Conservation (phyloP, 2,888 invertebrate genomes). For the Imbricaverruca yamaguchii region DNA sequence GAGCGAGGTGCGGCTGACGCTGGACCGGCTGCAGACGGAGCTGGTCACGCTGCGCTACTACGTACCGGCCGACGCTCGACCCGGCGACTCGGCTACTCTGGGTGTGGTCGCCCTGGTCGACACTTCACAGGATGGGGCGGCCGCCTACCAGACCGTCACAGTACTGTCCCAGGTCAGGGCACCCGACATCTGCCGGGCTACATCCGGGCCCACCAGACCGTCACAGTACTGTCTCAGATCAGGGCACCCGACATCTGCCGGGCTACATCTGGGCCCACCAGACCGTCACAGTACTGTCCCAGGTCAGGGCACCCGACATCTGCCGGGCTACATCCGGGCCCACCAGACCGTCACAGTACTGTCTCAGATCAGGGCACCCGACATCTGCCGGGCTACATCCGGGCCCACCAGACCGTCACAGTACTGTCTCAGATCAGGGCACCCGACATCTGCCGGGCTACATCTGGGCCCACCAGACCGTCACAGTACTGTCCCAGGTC, state of each 20-base stretch:
- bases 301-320: not conserved
- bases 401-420: slow-evolving; percentile 4
- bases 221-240: slow-evolving; percentile 4
- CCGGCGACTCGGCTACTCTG: not conserved
- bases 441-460: no score
- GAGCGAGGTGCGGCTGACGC: not conserved
- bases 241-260: no score
- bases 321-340: not conserved
- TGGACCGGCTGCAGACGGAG: not conserved
- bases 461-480: not conserved
- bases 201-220: not conserved
- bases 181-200: no score
- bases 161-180: not conserved
- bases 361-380: not conserved
- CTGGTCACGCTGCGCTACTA: not conserved
- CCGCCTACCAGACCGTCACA: slow-evolving; percentile 8
- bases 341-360: slow-evolving; percentile 11
- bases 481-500: slow-evolving; percentile 3
- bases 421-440: not conserved
- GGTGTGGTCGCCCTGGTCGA: not conserved
- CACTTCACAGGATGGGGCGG: not conserved
- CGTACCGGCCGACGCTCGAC: not conserved
- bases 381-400: no score
- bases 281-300: not conserved
- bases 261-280: not conserved